Evolutionary conservation across 30 jellyfish, hydroid and myxozoan species (phyloP).

Genomic region (Chrysaora quinquecirrha): DNA sequence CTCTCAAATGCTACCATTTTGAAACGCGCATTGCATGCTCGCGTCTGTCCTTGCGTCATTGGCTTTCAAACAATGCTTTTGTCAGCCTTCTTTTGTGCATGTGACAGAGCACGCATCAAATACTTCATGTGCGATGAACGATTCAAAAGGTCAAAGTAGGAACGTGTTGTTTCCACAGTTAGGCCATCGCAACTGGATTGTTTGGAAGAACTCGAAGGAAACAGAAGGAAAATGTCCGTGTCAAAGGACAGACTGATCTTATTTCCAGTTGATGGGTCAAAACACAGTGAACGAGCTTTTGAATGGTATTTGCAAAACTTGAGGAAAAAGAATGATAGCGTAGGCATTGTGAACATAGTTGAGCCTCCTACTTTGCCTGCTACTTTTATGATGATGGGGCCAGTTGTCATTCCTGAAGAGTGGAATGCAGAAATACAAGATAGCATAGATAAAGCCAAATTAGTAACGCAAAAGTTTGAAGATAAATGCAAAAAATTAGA

Average conservation of each 20-base stretch:
- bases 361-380: slow-evolving; percentile 78
- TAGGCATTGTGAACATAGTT: slow-evolving; percentile 74
- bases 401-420: slow-evolving; percentile 74
- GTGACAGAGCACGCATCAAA: no score
- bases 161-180: no score
- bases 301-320: slow-evolving; percentile 69
- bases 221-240: not conserved
- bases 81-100: no score
- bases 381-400: slow-evolving; percentile 80
- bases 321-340: slow-evolving; percentile 62
- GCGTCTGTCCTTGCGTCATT: no score
- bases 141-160: no score
- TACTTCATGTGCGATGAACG: no score
- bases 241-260: slow-evolving; percentile 44
- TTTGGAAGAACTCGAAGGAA: no score
- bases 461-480: slow-evolving; percentile 50
- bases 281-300: slow-evolving; percentile 82
- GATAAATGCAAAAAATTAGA: slow-evolving; percentile 50
- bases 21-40: no score
- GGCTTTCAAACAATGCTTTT: no score
- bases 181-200: no score
- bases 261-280: slow-evolving; percentile 79
- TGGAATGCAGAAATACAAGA: slow-evolving; percentile 81
- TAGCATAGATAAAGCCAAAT: slow-evolving; percentile 62
- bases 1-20: no score